Conservation (phyloP, 2,797 vertebrate genomes). For the Odontamblyopus rebecca region DNA sequence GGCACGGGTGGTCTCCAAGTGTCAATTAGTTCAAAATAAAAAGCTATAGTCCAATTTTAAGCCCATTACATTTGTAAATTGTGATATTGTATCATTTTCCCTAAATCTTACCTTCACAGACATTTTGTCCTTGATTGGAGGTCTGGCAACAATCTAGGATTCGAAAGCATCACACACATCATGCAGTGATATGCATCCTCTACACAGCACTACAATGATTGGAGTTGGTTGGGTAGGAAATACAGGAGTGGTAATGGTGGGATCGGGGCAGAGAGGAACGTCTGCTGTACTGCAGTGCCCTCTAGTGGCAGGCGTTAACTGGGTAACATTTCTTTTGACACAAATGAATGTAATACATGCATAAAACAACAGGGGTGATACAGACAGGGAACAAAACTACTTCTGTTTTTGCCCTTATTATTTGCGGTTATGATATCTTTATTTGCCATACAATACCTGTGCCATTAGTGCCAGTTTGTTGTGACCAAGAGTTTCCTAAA, state of each 20-base stretch:
- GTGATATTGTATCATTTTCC: slow-evolving; percentile 17
- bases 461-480: slow-evolving; percentile 39
- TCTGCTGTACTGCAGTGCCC: slow-evolving; percentile 32
- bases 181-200: slow-evolving; percentile 63
- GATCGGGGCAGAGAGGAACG: background rate
- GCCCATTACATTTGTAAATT: background rate
- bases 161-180: slow-evolving; percentile 77
- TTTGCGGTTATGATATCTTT: background rate
- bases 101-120: slow-evolving; percentile 75
- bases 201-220: slow-evolving; percentile 31
- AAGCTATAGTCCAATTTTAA: background rate
- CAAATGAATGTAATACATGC: background rate
- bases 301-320: slow-evolving; percentile 37
- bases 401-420: slow-evolving; percentile 8
- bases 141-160: slow-evolving; percentile 78
- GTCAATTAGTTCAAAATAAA: slow-evolving; percentile 20
- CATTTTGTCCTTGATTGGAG: slow-evolving; percentile 79
- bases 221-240: slow-evolving; percentile 2
- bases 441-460: slow-evolving; percentile 52
- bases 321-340: background rate
- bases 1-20: slow-evolving; percentile 51
- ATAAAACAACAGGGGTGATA: background rate
- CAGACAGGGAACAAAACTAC: too few species aligned
- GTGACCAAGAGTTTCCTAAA: background rate
- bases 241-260: background rate